These are phyloP conservation scores for Lumbricus terrestris DNA, from an alignment of 2,888 invertebrate species.

Conservation along the genomic window DNA sequence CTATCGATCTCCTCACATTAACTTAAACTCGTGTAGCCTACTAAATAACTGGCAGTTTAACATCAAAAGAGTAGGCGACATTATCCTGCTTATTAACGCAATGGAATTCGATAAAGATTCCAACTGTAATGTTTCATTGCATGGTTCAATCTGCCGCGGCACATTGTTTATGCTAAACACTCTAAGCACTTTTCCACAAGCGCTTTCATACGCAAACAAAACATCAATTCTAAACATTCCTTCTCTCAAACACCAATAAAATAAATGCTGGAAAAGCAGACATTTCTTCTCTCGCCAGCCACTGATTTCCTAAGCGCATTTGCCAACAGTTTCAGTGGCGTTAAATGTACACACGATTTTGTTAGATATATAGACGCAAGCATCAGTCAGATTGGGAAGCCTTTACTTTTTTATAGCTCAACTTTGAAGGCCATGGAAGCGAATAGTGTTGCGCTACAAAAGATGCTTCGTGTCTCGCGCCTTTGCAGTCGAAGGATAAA, in stretches of 20 bases:
- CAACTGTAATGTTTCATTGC: background rate
- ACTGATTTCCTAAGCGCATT: background rate
- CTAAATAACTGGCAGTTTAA: background rate
- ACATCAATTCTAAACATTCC: background rate
- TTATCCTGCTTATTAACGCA: background rate
- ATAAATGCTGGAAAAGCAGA: background rate
- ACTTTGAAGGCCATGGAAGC: background rate
- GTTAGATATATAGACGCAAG: background rate
- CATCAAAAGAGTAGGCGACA: background rate
- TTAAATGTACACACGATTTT: background rate
- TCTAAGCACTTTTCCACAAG: background rate
- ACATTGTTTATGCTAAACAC: background rate
- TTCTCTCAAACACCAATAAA: background rate
- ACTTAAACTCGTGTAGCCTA: no score
- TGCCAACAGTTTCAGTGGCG: background rate
- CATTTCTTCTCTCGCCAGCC: background rate
- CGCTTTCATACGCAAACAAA: background rate
- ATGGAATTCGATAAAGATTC: background rate
- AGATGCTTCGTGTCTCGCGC: background rate
- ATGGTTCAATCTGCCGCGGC: background rate
- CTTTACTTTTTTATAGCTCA: background rate
- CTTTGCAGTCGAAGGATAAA: background rate
- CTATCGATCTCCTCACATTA: background rate
- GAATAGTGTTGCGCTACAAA: background rate
- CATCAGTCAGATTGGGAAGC: background rate